Conservation (phyloP, 1,140 invertebrate species). For the Drosophila kikkawai region DNA sequence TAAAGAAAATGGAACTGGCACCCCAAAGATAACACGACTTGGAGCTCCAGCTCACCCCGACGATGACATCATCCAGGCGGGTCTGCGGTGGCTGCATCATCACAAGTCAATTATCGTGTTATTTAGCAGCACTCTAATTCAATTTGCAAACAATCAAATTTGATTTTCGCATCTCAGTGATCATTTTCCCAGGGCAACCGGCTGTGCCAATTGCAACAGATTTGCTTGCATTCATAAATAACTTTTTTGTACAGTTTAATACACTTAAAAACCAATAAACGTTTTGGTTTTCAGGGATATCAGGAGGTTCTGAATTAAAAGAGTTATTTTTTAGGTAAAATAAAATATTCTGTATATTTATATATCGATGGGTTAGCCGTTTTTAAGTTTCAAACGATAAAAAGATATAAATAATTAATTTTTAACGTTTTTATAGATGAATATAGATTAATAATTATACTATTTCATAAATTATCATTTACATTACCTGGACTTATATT, state of each 20-base stretch:
- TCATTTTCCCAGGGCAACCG: slow-evolving; percentile 37
- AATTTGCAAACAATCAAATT: slow-evolving; percentile 50
- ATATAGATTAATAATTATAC: not conserved
- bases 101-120: slow-evolving; percentile 35
- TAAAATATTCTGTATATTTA: not conserved
- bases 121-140: slow-evolving; percentile 38
- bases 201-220: slow-evolving; percentile 22
- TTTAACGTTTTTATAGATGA: too few species aligned
- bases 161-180: slow-evolving; percentile 45
- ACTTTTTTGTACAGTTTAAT: slow-evolving; percentile 27
- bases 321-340: not conserved
- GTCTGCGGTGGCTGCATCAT: not conserved
- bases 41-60: not conserved
- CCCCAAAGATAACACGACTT: not conserved
- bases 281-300: not conserved
- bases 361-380: not conserved
- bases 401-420: too few species aligned
- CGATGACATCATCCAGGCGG: not conserved
- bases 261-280: not conserved
- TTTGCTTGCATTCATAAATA: slow-evolving; percentile 48
- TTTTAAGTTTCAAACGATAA: not conserved
- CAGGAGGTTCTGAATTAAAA: not conserved
- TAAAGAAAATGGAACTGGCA: slow-evolving; percentile 5
- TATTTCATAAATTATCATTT: not conserved
- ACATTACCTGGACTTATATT: not conserved